Base-by-base conservation (phyloP, 2,888 invertebrate species). In the Drosophila antonietae region DNA sequence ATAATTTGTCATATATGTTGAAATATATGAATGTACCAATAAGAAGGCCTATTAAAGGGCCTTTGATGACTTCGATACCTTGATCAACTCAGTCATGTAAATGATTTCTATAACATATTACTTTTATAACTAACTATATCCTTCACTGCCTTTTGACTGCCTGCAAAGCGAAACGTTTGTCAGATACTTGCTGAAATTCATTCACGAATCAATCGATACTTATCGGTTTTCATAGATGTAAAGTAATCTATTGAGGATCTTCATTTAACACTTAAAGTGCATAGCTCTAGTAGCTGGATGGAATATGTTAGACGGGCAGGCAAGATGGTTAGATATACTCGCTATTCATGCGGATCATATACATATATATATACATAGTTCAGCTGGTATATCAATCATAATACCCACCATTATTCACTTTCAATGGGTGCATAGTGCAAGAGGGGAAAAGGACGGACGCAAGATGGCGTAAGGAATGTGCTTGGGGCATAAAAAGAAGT, bases 101-200 rank as follows among this genome's bases (percentile, higher is more conserved):
- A 23, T 23, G 23, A 23, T 23, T 23, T 23, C 3, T 23, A 23
- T 4, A 23, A 23, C 23, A 23, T 23, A 0, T 4, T 4, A 23
- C 23, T 3, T 23, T 23, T 23, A 4, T 23, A 23, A 23, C 23
- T 23, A 23, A 23, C 23, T 23, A 23, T 23, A 23, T 0, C 20
- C 20, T 20, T 20, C 20, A 20, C 20, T 23, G 4, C 4, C 12
- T 12, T 31, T 23, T n/a, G n/a, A 23, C 37, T 20, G 35, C 20
- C 35, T 52, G 35, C 35, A 23, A 4, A n/a, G 10, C 33, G 18
- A 10, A 18, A 12, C 28, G 47, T 8, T 28, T 28, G 70, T 49
- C 58, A 51, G 67, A 63, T 67, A 71, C 61, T 56, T 62, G 67
- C 67, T 65, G 53, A 68, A 56, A 56, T 68, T 61, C 55, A 66